Percentiles rank a stretch among this genome's conserved stretches.
phyloP scores from a whole-genome alignment of 2,113 vertebrate genomes.

The Ageneiosus marmoratus region DNA sequence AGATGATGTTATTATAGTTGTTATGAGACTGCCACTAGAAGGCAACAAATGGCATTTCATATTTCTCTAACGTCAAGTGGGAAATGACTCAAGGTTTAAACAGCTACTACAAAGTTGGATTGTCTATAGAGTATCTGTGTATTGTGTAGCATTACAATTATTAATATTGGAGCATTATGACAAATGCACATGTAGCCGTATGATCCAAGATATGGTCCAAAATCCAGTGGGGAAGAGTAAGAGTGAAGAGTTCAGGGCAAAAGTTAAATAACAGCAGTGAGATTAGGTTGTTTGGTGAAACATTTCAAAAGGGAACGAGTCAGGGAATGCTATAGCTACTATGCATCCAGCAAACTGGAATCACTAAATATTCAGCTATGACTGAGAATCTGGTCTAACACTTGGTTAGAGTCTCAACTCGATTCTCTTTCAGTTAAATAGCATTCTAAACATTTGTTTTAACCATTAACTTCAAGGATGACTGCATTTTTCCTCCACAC shows the following conservation, averaged over 20 bases:
- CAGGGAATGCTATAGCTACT: background rate
- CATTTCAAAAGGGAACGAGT: background rate
- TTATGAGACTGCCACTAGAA: background rate
- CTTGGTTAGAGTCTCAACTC: background rate
- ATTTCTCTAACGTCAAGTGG: too few relatives aligned
- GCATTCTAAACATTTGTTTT: constrained; percentile 15
- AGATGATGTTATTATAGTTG: background rate
- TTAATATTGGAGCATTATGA: too few relatives aligned
- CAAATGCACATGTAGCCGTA: too few relatives aligned
- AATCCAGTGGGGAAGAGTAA: too few relatives aligned
- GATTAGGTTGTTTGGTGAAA: background rate
- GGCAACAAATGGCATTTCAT: background rate
- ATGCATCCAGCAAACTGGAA: background rate
- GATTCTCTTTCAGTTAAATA: background rate
- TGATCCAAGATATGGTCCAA: too few relatives aligned
- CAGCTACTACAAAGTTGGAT: background rate
- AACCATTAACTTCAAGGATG: background rate
- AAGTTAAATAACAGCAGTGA: background rate
- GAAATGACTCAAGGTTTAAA: background rate
- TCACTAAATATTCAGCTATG: background rate
- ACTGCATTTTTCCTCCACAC: background rate
- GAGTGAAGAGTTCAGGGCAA: too few relatives aligned
- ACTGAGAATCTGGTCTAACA: background rate
- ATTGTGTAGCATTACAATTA: background rate
- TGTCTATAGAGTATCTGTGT: too few relatives aligned